Evolutionary conservation across 2,797 vertebrate genomes (phyloP), one percentile per base, ranked within the genome.

Genomic region (Spinibarbus caldwelli): DNA sequence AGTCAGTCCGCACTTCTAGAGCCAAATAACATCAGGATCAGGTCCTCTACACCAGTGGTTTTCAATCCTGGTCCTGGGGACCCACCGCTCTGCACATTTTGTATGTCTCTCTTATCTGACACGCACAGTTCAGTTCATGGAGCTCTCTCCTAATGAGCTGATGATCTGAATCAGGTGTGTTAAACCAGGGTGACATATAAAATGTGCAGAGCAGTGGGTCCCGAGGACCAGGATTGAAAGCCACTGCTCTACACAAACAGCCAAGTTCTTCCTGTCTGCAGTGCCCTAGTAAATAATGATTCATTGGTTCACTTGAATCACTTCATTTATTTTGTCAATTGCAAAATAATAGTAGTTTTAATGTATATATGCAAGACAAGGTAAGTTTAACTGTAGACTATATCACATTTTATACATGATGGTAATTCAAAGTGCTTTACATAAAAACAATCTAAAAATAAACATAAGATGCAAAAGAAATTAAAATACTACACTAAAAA

Each of bases 1-100:
- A 83, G 71, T 75, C 81, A 64, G 29, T 54, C 12, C 15, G 14
- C 47, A 41, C 45, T 21, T 81, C 79, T 52, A 68, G 23, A 29
- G 52, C 26, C 36, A 45, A 21, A 73, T 73, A 43, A 75, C 54
- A n/a, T 75, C 68, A 31, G 38, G 38, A 64, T 79, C 26, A 64
- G 38, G 26, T 17, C 21, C 57, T 83, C 29, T 70, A n/a, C n/a
- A n/a, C n/a, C n/a, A n/a, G n/a, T n/a, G n/a, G n/a, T n/a, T n/a
- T n/a, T n/a, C n/a, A n/a, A n/a, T n/a, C n/a, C n/a, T n/a, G n/a
- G n/a, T n/a, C n/a, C n/a, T n/a, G n/a, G n/a, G n/a, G n/a, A n/a
- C n/a, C n/a, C n/a, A n/a, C n/a, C n/a, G n/a, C n/a, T n/a, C n/a
- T n/a, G n/a, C n/a, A n/a, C n/a, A n/a, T n/a, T n/a, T n/a, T n/a